These are phyloP conservation scores for Crocallis elinguaria DNA, from an alignment of 2,888 invertebrate species.

Conservation along the genomic window DNA sequence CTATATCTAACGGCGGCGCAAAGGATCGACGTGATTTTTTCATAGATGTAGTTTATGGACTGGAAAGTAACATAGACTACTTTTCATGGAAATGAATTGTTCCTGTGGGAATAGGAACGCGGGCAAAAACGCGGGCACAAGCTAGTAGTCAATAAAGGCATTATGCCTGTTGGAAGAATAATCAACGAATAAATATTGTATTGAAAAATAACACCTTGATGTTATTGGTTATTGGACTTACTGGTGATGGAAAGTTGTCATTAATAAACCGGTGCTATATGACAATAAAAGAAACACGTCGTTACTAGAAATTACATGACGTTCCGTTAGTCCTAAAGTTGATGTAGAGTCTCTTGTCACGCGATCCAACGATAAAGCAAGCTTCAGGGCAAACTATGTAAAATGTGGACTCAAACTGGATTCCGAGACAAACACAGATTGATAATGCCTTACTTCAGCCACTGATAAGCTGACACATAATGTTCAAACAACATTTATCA, in stretches of 20 bases:
- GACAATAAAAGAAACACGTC: constrained; percentile 78
- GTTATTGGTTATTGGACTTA: constrained; percentile 2
- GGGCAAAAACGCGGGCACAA: too few species aligned
- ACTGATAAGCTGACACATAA: constrained; percentile 10
- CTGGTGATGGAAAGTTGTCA: not conserved
- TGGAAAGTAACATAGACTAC: too few species aligned
- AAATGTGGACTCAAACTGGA: constrained; percentile 37
- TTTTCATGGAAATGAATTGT: too few species aligned
- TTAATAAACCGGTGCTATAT: constrained; percentile 50
- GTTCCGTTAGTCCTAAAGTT: constrained; percentile 69
- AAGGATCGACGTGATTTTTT: too few species aligned
- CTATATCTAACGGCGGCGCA: too few species aligned
- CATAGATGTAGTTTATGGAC: too few species aligned
- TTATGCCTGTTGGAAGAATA: too few species aligned
- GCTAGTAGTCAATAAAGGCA: too few species aligned
- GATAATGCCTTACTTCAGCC: constrained; percentile 1
- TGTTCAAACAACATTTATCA: constrained; percentile 8
- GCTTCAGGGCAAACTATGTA: constrained; percentile 54
- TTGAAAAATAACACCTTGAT: not conserved
- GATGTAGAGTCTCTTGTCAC: constrained; percentile 72
- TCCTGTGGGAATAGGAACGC: too few species aligned
- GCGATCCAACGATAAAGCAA: constrained; percentile 74
- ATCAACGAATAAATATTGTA: not conserved
- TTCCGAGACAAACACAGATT: constrained; percentile 22
- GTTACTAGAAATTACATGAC: constrained; percentile 81